A percentile compares a stretch with the other conserved stretches of the same genome.
These are phyloP conservation scores for Epistrophella euchroma DNA, from an alignment of 2,888 invertebrate species.

Conservation along the genomic window DNA sequence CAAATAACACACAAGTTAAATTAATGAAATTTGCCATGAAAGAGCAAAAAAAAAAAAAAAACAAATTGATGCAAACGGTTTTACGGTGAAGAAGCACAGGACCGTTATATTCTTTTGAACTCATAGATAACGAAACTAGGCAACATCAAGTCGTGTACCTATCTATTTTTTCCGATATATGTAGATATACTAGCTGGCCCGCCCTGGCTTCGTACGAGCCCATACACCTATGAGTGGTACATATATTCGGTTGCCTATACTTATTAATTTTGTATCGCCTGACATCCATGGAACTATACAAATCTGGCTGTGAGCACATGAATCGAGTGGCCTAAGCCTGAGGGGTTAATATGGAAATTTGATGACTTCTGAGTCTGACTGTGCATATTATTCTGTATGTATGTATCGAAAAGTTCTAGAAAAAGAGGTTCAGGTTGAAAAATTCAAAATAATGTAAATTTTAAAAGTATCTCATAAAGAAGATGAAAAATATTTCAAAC, in stretches of 20 bases:
- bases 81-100: conserved; percentile 8
- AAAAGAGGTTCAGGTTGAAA: not conserved
- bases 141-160: too few species aligned
- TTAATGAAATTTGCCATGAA: conserved; percentile 69
- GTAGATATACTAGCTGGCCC: too few species aligned
- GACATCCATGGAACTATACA: not conserved
- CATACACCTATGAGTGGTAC: too few species aligned
- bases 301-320: not conserved
- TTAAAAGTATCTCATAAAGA: not conserved
- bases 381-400: conserved; percentile 24
- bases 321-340: conserved; percentile 1
- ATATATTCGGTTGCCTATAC: too few species aligned
- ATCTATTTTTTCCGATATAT: too few species aligned
- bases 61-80: conserved; percentile 57
- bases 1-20: conserved; percentile 46
- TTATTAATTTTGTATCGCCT: not conserved
- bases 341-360: conserved; percentile 49
- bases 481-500: conserved; percentile 18
- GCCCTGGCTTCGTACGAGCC: too few species aligned
- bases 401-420: not conserved
- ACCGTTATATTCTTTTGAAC: not conserved
- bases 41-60: conserved; percentile 18
- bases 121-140: too few species aligned
- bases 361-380: conserved; percentile 40
- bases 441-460: conserved; percentile 42